Percentiles rank a stretch among this genome's conserved stretches.
phyloP scores from a whole-genome alignment of 2,113 vertebrate species.

The Brachyhypopomus occidentalis region DNA sequence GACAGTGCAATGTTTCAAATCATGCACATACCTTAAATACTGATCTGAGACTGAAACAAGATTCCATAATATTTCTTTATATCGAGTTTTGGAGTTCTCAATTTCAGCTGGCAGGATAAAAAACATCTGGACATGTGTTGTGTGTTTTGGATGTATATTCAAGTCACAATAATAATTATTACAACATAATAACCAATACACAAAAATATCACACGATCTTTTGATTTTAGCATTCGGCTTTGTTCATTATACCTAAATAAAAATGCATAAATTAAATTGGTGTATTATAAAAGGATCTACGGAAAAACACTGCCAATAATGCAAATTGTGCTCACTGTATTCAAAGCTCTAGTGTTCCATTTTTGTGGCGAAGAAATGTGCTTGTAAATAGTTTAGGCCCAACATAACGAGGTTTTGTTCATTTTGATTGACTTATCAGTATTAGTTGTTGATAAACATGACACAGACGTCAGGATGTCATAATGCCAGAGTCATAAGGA shows the following conservation, averaged over 20 bases:
- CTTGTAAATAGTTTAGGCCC: not conserved
- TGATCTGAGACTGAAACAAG: too few relatives aligned
- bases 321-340: not conserved
- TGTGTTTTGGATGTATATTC: too few relatives aligned
- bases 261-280: not conserved
- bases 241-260: not conserved
- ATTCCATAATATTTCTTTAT: too few relatives aligned
- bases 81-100: not conserved
- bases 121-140: too few relatives aligned
- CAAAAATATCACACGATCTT: too few relatives aligned
- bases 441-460: not conserved
- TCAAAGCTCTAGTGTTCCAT: too few relatives aligned
- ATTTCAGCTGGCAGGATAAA: not conserved
- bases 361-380: not conserved
- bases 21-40: not conserved
- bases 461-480: not conserved
- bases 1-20: conserved; percentile 1
- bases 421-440: not conserved
- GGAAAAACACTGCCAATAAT: not conserved
- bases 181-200: too few relatives aligned
- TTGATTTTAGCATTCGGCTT: too few relatives aligned
- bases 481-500: not conserved
- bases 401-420: not conserved
- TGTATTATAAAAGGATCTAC: not conserved
- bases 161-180: too few relatives aligned